phyloP scores from a whole-genome alignment of 2,797 vertebrate genomes.

The Sebastes paucispinis region DNA sequence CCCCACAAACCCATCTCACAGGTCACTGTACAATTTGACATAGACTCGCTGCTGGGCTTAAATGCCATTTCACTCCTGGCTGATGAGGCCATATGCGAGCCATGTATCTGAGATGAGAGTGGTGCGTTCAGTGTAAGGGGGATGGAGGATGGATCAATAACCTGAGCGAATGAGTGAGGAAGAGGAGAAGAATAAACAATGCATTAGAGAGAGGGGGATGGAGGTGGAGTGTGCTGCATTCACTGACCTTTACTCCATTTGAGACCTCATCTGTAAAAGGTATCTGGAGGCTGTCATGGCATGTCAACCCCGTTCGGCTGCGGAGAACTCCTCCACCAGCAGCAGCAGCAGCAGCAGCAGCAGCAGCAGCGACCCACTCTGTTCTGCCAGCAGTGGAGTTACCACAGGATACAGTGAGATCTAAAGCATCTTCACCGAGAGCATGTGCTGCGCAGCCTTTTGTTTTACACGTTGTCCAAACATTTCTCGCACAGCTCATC shows the following conservation, averaged over 20 bases:
- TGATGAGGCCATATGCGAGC: neutral
- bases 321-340: neutral
- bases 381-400: neutral
- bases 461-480: conserved; percentile 61
- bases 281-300: conserved; percentile 39
- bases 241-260: conserved; percentile 36
- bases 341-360: neutral
- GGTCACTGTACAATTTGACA: neutral
- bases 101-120: neutral
- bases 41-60: neutral
- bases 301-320: neutral
- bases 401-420: neutral
- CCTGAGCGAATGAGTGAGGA: neutral
- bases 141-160: conserved; percentile 13
- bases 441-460: neutral
- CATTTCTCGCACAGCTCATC: conserved; percentile 25
- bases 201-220: neutral
- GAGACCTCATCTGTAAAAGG: conserved; percentile 33
- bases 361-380: neutral
- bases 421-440: neutral
- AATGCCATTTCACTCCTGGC: conserved; percentile 26
- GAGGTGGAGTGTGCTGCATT: conserved; percentile 2
- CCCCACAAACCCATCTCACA: neutral
- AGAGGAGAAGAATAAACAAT: neutral
- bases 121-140: neutral